These are phyloP conservation scores for Mixornis gularis DNA, from an alignment of 2,113 vertebrate genomes.

Conservation along the genomic window DNA sequence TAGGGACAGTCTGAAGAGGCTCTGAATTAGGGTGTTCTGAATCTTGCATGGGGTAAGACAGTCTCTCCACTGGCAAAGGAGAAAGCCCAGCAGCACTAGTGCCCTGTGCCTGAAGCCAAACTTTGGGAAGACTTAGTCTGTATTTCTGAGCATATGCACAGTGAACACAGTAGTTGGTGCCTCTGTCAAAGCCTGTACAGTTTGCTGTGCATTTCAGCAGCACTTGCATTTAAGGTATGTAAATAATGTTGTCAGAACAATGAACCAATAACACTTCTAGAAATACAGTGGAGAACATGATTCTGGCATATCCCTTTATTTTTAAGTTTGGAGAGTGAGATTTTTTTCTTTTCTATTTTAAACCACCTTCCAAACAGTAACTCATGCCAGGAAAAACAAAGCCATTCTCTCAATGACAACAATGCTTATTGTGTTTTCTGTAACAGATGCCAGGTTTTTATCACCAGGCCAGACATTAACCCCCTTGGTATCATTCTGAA, in stretches of 20 bases:
- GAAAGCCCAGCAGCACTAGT: neutral
- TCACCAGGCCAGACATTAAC: constrained; percentile 68
- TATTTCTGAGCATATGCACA: neutral
- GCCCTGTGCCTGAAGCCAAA: neutral
- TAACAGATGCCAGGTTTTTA: constrained; percentile 69
- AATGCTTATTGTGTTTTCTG: constrained; percentile 70
- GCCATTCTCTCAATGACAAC: constrained; percentile 71
- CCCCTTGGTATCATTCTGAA: constrained; percentile 54
- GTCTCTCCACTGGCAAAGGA: neutral
- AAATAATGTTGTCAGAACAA: constrained; percentile 46
- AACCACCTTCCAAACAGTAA: constrained; percentile 60
- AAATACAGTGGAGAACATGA: constrained; percentile 26
- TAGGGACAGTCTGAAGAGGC: neutral
- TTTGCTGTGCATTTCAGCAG: neutral
- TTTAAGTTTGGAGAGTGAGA: constrained; percentile 32
- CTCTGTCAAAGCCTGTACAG: neutral
- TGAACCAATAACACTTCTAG: constrained; percentile 44
- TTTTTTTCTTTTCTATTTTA: constrained; percentile 68
- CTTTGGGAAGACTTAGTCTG: neutral
- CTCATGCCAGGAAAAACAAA: constrained; percentile 74
- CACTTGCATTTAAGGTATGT: constrained; percentile 20
- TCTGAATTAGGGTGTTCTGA: neutral
- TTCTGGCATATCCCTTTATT: constrained; percentile 33
- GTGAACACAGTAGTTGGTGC: neutral
- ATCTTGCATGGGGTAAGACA: neutral